A percentile compares a stretch with the other conserved stretches of the same genome.
Conservation (phyloP, 2,797 vertebrate genomes). For the Xerus rutilus region DNA sequence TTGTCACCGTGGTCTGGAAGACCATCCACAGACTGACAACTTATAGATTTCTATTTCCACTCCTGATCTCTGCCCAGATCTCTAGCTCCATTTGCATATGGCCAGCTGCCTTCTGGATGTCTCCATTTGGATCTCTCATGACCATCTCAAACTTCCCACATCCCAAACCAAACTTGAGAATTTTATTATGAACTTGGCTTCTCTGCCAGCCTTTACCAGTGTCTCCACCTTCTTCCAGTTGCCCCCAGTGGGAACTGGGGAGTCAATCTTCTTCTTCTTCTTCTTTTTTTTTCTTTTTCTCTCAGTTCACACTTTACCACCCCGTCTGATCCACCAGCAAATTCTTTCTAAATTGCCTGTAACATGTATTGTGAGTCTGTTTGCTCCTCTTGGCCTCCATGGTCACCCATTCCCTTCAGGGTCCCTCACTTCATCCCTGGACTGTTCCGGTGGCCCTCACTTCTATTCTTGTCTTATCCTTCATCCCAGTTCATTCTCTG, state of each 20-base stretch:
- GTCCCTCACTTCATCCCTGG: neutral
- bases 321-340: neutral
- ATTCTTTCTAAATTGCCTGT: neutral
- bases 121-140: neutral
- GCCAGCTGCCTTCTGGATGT: neutral
- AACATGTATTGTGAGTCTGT: neutral
- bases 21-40: fast-evolving
- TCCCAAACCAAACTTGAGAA: neutral
- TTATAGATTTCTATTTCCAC: neutral
- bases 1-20: neutral
- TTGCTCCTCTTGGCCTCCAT: neutral
- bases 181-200: neutral
- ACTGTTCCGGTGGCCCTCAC: too few species aligned
- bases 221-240: neutral
- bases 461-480: neutral
- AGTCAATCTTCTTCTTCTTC: too few species aligned
- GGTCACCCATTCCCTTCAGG: neutral
- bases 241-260: neutral
- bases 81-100: neutral
- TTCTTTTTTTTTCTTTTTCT: too few species aligned
- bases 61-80: neutral
- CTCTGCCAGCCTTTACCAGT: neutral
- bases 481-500: neutral
- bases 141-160: neutral
- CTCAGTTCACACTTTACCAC: neutral